phyloP scores from a whole-genome alignment of 2,888 invertebrate species.

The Sminthurinus aureus region DNA sequence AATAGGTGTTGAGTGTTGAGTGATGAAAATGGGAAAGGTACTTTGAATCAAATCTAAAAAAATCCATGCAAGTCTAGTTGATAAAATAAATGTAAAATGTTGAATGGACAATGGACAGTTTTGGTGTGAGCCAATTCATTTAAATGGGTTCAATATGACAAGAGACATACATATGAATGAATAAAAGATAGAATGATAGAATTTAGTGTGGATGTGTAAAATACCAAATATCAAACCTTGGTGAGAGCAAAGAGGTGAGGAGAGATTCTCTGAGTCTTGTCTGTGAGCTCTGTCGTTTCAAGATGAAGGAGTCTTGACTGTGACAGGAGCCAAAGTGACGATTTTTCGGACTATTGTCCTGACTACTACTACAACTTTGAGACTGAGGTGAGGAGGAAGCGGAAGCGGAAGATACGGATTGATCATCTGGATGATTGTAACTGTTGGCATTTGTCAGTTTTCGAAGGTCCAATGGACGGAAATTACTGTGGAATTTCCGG shows the following conservation, averaged over 20 bases:
- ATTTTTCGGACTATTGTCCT: constrained; percentile 52
- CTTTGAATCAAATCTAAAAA: too few relatives aligned
- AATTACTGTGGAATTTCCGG: constrained; percentile 56
- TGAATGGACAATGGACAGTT: not conserved
- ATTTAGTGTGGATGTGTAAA: not conserved
- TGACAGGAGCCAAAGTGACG: constrained; percentile 50
- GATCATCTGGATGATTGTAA: constrained; percentile 43
- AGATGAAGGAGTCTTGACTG: constrained; percentile 56
- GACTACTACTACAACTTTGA: constrained; percentile 52
- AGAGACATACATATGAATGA: not conserved
- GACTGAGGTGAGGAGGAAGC: constrained; percentile 6
- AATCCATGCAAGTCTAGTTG: too few relatives aligned
- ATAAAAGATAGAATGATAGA: not conserved
- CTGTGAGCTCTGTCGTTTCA: constrained; percentile 58
- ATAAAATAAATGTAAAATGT: too few relatives aligned
- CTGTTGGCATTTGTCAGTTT: constrained; percentile 48
- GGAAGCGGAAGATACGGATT: not conserved
- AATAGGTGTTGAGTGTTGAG: too few relatives aligned
- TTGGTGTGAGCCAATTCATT: not conserved
- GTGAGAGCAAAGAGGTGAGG: constrained; percentile 55
- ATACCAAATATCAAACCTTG: constrained; percentile 48
- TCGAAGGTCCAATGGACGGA: constrained; percentile 57
- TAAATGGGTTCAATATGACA: not conserved
- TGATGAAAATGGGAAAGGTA: too few relatives aligned
- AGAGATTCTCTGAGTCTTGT: constrained; percentile 56